A percentile compares a stretch with the other conserved stretches of the same genome.
phyloP scores from a whole-genome alignment of 1,140 invertebrate genomes.

The Odontomachus brunneus region DNA sequence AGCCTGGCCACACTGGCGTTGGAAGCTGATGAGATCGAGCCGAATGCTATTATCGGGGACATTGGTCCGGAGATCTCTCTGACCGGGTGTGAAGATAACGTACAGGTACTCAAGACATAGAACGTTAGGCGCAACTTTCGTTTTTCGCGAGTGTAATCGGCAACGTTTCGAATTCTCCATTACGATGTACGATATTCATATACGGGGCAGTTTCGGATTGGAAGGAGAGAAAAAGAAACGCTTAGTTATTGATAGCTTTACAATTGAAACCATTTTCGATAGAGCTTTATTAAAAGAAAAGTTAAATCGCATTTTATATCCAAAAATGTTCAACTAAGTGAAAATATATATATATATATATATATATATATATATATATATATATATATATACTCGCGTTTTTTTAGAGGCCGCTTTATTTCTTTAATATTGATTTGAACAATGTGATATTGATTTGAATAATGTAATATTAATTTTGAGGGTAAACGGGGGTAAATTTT shows the following conservation, averaged over 20 bases:
- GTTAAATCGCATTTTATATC: background rate
- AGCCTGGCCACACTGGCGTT: slow-evolving; percentile 78
- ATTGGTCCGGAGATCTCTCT: slow-evolving; percentile 83
- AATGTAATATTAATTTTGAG: slow-evolving; percentile 8
- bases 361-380: background rate
- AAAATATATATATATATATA: background rate
- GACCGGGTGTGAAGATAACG: slow-evolving; percentile 83
- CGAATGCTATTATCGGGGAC: slow-evolving; percentile 75
- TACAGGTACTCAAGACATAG: slow-evolving; percentile 84
- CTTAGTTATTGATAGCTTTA: background rate
- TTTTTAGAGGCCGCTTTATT: background rate
- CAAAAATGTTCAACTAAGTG: background rate
- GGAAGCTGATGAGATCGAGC: slow-evolving; percentile 82
- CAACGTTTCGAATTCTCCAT: slow-evolving; percentile 27
- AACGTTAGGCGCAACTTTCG: slow-evolving; percentile 69
- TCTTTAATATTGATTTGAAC: background rate
- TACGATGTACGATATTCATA: slow-evolving; percentile 12
- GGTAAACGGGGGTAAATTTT: background rate
- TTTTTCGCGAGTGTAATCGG: slow-evolving; percentile 53
- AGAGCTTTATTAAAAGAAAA: background rate
- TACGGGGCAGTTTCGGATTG: slow-evolving; percentile 7
- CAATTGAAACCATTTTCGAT: background rate
- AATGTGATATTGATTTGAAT: background rate
- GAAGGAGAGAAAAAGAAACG: background rate
- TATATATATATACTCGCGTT: background rate